A percentile compares a stretch with the other conserved stretches of the same genome.
phyloP scores from a whole-genome alignment of 2,113 vertebrate genomes.

The Oceanodroma tethys region DNA sequence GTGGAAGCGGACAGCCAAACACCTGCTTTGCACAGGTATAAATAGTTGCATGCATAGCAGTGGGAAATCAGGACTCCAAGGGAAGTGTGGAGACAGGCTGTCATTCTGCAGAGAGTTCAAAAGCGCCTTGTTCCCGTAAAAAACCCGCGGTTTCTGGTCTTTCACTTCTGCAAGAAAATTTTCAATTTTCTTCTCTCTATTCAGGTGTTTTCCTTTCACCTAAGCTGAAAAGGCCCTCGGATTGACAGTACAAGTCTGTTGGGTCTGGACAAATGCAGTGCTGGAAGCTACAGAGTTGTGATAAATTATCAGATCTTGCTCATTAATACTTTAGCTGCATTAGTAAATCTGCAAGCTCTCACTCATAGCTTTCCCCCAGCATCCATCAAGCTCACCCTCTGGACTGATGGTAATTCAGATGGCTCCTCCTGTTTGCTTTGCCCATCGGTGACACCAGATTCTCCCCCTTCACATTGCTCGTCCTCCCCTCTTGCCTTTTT shows the following conservation, averaged over 20 bases:
- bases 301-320: not conserved
- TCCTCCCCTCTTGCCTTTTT: not conserved
- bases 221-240: not conserved
- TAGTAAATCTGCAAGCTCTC: not conserved
- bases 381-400: not conserved
- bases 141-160: not conserved
- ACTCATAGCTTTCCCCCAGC: not conserved
- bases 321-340: fast-evolving
- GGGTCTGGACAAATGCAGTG: not conserved
- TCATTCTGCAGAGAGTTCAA: not conserved
- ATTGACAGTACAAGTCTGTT: not conserved
- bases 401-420: not conserved
- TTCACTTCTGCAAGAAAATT: not conserved
- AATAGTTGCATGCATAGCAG: not conserved
- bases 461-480: fast-evolving
- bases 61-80: not conserved
- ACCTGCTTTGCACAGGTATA: not conserved
- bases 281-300: not conserved
- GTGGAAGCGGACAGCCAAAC: not conserved
- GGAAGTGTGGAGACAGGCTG: not conserved
- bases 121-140: not conserved
- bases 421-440: not conserved
- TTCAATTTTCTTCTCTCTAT: not conserved
- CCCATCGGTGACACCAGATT: not conserved
- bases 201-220: not conserved